Conservation (phyloP, 2,888 invertebrate species). For the Mechanitis mazaeus region DNA sequence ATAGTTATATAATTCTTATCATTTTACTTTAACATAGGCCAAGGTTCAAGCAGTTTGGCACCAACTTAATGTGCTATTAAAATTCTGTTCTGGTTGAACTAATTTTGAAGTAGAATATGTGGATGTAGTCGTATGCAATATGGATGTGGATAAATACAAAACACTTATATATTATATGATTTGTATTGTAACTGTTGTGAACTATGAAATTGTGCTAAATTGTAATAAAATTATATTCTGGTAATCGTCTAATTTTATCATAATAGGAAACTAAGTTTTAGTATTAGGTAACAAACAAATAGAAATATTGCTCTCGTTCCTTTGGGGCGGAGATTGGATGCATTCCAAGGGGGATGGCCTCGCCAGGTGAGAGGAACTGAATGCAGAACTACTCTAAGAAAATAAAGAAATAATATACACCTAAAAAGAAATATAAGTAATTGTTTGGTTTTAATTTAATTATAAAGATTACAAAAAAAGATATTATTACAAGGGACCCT, state of each 20-base stretch:
- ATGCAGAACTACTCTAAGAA: not conserved
- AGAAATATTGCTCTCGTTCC: slow-evolving; percentile 19
- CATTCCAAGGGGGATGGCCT: slow-evolving; percentile 32
- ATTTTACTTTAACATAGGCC: too few relatives aligned
- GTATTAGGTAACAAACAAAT: slow-evolving; percentile 25
- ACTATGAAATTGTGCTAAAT: too few relatives aligned
- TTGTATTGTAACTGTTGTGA: not conserved
- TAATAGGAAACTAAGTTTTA: slow-evolving; percentile 21
- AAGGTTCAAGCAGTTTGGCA: not conserved
- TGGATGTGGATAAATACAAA: too few relatives aligned
- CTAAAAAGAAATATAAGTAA: too few relatives aligned
- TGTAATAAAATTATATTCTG: too few relatives aligned
- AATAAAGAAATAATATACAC: too few relatives aligned
- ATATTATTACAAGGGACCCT: too few relatives aligned
- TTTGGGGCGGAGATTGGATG: slow-evolving; percentile 33
- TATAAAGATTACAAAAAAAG: too few relatives aligned
- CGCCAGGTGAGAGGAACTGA: slow-evolving; percentile 6
- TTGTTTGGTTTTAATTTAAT: too few relatives aligned
- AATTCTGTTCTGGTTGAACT: not conserved
- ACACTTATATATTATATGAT: too few relatives aligned
- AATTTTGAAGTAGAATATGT: not conserved
- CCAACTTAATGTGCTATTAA: slow-evolving; percentile 1
- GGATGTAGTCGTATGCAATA: too few relatives aligned
- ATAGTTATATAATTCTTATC: too few relatives aligned
- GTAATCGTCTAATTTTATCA: slow-evolving; percentile 14